Base-by-base conservation (phyloP, 2,888 invertebrate species). In the Drosophila phalerata region DNA sequence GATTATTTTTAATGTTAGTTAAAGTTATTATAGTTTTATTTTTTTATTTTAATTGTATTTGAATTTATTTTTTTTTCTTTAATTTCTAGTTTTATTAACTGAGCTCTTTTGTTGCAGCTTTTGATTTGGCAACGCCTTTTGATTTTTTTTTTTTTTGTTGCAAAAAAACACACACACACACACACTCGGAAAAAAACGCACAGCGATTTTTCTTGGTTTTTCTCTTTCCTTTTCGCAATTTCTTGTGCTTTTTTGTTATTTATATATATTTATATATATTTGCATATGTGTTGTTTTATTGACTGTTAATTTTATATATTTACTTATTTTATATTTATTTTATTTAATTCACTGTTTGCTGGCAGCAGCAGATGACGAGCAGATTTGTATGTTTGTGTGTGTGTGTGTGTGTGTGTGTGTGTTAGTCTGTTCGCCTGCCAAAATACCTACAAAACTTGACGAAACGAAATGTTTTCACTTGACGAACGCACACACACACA, bases 381-480 rank as follows among this genome's bases (percentile, higher is more conserved):
- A 78, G 63, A 75, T 68, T 77, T 76, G 65, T 73, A 63, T 72
- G 71, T 72, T 73, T 82, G 68, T 77, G 62, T 85, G 70, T 73
- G 30, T 19, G 25, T 28, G 45, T 15, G 37, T 15, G 37, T 37
- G 37, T 52, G 66, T 73, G 68, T 77, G 73, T 70, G 11, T n/a
- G 48, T 55, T 52, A 47, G 67, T 60, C 56, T 56, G 37, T 62
- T 69, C 68, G 56, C 52, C 72, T 69, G 73, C 77, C 77, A 80
- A 89, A 88, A 88, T 87, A 85, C 83, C 84, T 89, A 85, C 88
- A 82, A 77, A 89, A 81, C 89, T 87, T 66, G 63, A 88, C 88
- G 88, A 89, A 84, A 77, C 74, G 60, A 79, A 83, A 87, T 79
- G 81, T 82, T 82, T 84, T 88, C 84, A 88, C 88, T 87, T 81